Evolutionary conservation across 2,888 invertebrate species (phyloP).

Genomic region (Xanthia togata): DNA sequence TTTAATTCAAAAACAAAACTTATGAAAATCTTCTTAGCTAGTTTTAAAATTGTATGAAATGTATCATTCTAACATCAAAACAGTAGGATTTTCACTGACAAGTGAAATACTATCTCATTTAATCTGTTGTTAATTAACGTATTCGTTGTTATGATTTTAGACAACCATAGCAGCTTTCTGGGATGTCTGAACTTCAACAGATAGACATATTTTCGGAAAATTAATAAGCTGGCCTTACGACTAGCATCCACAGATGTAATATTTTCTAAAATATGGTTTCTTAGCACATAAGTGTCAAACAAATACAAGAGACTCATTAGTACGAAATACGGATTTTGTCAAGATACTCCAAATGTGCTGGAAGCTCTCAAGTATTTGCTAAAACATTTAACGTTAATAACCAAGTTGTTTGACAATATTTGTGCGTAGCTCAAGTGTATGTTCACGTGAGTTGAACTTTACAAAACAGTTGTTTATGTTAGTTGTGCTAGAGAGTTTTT

Average conservation of each 20-base stretch:
- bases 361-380: slow-evolving; percentile 15
- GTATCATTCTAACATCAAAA: background rate
- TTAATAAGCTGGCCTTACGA: background rate
- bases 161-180: background rate
- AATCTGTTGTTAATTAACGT: no score
- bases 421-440: background rate
- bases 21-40: background rate
- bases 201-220: background rate
- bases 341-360: slow-evolving; percentile 15
- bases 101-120: background rate
- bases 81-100: background rate
- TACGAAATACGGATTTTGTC: slow-evolving; percentile 5
- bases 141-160: background rate
- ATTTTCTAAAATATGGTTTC: background rate
- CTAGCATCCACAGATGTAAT: background rate
- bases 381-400: slow-evolving; percentile 6
- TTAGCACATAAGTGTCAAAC: slow-evolving; percentile 3
- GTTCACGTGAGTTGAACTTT: background rate
- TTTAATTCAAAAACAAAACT: background rate
- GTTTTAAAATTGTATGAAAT: background rate
- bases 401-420: slow-evolving; percentile 24
- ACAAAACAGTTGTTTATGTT: background rate
- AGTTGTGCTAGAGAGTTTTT: background rate
- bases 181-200: background rate
- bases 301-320: background rate